Evolutionary conservation across 2,888 invertebrate species (phyloP).

Genomic region (Sisyra terminalis): DNA sequence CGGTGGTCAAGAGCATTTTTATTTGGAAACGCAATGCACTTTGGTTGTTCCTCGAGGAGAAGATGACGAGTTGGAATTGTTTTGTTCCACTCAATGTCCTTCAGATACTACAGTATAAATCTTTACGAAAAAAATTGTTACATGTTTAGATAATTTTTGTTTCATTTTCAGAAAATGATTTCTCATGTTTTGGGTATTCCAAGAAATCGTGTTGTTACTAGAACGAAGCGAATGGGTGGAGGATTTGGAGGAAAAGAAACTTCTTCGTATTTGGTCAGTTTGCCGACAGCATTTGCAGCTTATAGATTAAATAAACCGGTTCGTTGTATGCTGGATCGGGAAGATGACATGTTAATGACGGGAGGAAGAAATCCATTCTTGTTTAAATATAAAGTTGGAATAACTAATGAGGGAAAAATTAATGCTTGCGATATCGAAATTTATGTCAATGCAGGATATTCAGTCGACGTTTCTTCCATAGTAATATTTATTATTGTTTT

Average conservation of each 20-base stretch:
- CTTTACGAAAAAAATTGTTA: no score
- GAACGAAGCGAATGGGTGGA: conserved; percentile 80
- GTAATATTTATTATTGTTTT: no score
- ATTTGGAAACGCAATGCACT: conserved; percentile 72
- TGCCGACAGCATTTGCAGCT: conserved; percentile 71
- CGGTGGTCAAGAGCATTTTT: conserved; percentile 94
- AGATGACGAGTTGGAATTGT: conserved; percentile 72
- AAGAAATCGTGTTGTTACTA: conserved; percentile 53
- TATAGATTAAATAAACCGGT: conserved; percentile 61
- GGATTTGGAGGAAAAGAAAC: conserved; percentile 95
- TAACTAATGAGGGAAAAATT: conserved; percentile 57
- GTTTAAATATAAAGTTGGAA: conserved; percentile 69
- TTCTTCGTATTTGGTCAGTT: conserved; percentile 42
- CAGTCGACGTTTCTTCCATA: conserved; percentile 60
- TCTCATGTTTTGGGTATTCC: conserved; percentile 56
- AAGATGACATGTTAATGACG: conserved; percentile 84
- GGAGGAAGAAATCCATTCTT: conserved; percentile 84
- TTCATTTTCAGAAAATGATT: conserved; percentile 51
- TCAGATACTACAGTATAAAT: conserved; percentile 56
- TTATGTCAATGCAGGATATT: conserved; percentile 72
- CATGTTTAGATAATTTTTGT: no score
- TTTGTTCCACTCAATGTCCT: conserved; percentile 73
- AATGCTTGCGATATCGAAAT: conserved; percentile 53
- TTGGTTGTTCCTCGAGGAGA: conserved; percentile 58
- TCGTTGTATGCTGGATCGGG: conserved; percentile 76